phyloP scores from a whole-genome alignment of 2,888 invertebrate genomes.

The Spatulosminthurus flaviceps region DNA sequence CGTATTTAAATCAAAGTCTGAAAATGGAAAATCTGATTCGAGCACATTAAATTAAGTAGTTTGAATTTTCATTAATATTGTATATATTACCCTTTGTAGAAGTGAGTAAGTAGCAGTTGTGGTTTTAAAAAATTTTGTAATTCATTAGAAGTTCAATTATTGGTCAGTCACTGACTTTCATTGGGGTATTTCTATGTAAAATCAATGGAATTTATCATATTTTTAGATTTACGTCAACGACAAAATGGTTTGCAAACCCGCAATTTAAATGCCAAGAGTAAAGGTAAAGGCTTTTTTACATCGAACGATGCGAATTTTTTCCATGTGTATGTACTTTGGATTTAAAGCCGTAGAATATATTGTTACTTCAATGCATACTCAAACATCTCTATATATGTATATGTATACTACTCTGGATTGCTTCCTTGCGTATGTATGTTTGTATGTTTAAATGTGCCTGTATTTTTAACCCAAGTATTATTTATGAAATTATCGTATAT shows the following conservation, averaged over 20 bases:
- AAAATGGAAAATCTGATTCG: too few species aligned
- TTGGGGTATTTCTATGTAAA: not conserved
- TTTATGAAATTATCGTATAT: too few species aligned
- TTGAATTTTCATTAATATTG: not conserved
- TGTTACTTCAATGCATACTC: too few species aligned
- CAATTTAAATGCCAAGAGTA: not conserved
- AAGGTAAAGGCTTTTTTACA: not conserved
- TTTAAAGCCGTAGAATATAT: not conserved
- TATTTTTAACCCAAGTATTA: too few species aligned
- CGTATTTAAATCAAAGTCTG: too few species aligned
- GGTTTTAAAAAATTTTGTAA: not conserved
- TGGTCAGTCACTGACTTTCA: not conserved
- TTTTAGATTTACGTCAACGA: constrained; percentile 10
- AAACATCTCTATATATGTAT: too few species aligned
- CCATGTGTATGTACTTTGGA: not conserved
- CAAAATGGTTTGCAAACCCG: constrained; percentile 8
- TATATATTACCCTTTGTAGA: too few species aligned
- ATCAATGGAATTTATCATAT: not conserved
- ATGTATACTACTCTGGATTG: too few species aligned
- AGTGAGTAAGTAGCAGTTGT: too few species aligned
- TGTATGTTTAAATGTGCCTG: too few species aligned
- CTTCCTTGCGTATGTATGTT: too few species aligned
- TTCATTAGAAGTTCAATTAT: not conserved
- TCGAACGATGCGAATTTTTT: not conserved
- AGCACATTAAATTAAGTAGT: too few species aligned